Evolutionary conservation across 2,888 invertebrate species (phyloP).

Genomic region (Tuta absoluta): DNA sequence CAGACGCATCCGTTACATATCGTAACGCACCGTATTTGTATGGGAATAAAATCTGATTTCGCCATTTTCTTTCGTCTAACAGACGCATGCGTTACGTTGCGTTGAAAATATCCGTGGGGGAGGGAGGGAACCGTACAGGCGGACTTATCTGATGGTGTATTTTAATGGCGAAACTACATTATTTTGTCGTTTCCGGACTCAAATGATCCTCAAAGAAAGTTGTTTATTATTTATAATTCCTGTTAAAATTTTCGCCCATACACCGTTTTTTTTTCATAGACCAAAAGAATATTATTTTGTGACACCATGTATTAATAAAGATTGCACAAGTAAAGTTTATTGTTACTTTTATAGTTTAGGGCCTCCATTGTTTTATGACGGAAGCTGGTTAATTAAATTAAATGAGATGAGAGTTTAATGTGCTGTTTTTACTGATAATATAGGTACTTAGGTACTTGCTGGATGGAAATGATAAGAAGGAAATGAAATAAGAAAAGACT

Average conservation of each 20-base stretch:
- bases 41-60: too few relatives aligned
- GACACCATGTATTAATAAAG: background rate
- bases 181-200: background rate
- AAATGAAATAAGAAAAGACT: too few relatives aligned
- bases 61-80: too few relatives aligned
- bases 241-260: too few relatives aligned
- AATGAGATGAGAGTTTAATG: slow-evolving; percentile 8
- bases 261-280: too few relatives aligned
- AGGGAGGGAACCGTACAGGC: too few relatives aligned
- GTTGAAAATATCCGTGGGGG: too few relatives aligned
- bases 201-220: too few relatives aligned
- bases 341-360: background rate
- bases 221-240: background rate
- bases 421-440: slow-evolving; percentile 4
- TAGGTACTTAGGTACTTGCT: background rate
- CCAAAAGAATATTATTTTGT: background rate
- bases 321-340: background rate
- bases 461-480: background rate
- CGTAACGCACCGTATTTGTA: too few relatives aligned
- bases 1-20: too few relatives aligned
- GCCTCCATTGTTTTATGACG: slow-evolving; percentile 8
- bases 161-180: background rate
- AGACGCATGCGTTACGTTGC: too few relatives aligned
- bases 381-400: slow-evolving; percentile 13
- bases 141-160: too few relatives aligned